These are phyloP conservation scores for Drosophila recens DNA, from an alignment of 2,888 invertebrate genomes.

Conservation along the genomic window DNA sequence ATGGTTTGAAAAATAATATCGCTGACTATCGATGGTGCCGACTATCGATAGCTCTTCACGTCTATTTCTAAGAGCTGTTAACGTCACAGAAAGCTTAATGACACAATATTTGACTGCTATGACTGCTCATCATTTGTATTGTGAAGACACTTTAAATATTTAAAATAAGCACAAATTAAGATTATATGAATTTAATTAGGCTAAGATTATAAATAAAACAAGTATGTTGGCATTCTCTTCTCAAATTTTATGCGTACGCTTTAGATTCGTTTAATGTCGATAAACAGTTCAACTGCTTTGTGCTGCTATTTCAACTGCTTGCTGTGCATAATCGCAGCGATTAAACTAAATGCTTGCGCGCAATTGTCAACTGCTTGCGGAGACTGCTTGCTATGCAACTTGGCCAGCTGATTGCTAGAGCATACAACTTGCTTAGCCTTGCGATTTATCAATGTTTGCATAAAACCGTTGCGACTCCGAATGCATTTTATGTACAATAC, in stretches of 20 bases:
- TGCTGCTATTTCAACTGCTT: background rate
- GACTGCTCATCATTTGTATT: background rate
- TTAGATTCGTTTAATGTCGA: no score
- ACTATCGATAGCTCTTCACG: no score
- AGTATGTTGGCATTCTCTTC: background rate
- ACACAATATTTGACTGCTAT: background rate
- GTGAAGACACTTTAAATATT: background rate
- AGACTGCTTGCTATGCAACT: slow-evolving; percentile 6
- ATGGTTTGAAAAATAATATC: no score
- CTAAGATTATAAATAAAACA: background rate
- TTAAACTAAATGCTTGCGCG: no score
- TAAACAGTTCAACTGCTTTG: background rate
- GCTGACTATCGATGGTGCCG: no score
- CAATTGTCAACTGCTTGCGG: background rate
- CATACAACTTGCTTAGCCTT: background rate
- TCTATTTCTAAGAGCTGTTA: no score
- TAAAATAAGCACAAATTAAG: background rate
- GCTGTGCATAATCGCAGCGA: background rate
- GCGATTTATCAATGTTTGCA: background rate
- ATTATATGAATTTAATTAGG: background rate
- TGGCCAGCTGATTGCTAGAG: slow-evolving; percentile 20
- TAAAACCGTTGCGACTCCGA: background rate
- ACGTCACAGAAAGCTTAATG: background rate
- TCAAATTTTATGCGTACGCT: no score
- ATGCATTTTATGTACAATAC: background rate